Base-by-base conservation (phyloP, 2,113 vertebrate species). In the Lepisosteus oculatus region DNA sequence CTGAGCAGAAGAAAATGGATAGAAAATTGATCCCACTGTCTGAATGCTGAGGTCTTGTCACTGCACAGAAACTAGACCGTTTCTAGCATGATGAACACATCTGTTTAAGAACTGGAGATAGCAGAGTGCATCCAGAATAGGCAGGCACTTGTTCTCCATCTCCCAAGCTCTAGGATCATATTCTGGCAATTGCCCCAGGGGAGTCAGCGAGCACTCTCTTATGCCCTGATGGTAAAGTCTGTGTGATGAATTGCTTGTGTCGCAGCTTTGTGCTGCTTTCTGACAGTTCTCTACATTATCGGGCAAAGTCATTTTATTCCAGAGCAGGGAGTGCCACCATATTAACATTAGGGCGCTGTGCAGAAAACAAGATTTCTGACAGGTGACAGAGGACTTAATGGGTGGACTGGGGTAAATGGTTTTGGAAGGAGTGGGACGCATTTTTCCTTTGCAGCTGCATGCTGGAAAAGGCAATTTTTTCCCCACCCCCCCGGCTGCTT, bases 241-340 rank as follows among this genome's bases (percentile, higher is more conserved):
- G 63, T 0, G 77, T 90, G 89, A 89, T 89, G 82, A 83, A 89
- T 90, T 84, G 83, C 85, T 67, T 55, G 61, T 76, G 57, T 68
- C 76, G 76, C 67, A 77, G 74, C 69, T 67, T 71, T 59, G 77
- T 84, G 83, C 68, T 78, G 74, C 71, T 67, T 71, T 55, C 78
- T 84, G 83, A 85, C 81, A 77, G 77, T 70, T 76, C 80, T 84
- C 84, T 80, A 82, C 83, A 81, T 80, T 83, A 87, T 75, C 80
- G 67, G 79, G 79, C 80, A 85, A 85, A 84, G 84, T 85, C 78
- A 88, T 88, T 88, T 73, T 78, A 51, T 14, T 61, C 74, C 57
- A 43, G 69, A 55, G 56, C 66, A 70, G 65, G 70, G 67, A 65
- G 72, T 51, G 41, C 45, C 67, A 15, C 66, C 62, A 73, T 55